A percentile compares a stretch with the other conserved stretches of the same genome.
These are phyloP conservation scores for Chaetoderma sp. DNA, from an alignment of 2,888 invertebrate genomes.

Conservation along the genomic window DNA sequence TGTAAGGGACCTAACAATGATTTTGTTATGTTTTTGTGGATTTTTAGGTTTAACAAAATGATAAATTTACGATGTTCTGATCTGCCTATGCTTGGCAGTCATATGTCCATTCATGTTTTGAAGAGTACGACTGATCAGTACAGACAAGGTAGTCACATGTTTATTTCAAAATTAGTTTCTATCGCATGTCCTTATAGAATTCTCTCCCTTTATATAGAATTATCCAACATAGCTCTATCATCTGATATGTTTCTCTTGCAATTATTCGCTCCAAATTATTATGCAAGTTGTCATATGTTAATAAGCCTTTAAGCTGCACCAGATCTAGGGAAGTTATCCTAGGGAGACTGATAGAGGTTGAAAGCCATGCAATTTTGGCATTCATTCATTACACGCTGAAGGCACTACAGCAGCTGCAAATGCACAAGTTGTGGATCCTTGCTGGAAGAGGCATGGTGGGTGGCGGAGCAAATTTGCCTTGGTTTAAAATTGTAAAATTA, in stretches of 20 bases:
- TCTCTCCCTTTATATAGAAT: background rate
- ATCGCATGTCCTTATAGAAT: slow-evolving; percentile 1
- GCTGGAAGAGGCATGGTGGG: no score
- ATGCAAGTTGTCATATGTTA: background rate
- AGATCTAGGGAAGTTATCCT: background rate
- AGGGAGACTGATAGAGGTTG: background rate
- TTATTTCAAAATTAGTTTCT: background rate
- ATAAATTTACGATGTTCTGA: no score
- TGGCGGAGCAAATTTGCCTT: slow-evolving; percentile 1
- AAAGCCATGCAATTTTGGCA: background rate
- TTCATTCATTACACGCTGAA: slow-evolving; percentile 4
- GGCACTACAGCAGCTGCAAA: slow-evolving; percentile 8
- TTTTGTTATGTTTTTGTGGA: no score
- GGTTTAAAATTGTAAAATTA: no score
- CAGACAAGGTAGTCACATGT: no score
- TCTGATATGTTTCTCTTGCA: no score
- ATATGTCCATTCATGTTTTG: background rate
- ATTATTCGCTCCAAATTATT: background rate
- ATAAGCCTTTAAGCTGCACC: background rate
- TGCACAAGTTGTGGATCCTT: background rate
- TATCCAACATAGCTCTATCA: background rate
- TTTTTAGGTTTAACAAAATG: no score
- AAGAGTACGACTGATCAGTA: slow-evolving; percentile 6
- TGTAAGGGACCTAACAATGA: slow-evolving; percentile 14
- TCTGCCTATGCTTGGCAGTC: no score